phyloP scores from a whole-genome alignment of 2,797 vertebrate species.

The Calcarius lapponicus region DNA sequence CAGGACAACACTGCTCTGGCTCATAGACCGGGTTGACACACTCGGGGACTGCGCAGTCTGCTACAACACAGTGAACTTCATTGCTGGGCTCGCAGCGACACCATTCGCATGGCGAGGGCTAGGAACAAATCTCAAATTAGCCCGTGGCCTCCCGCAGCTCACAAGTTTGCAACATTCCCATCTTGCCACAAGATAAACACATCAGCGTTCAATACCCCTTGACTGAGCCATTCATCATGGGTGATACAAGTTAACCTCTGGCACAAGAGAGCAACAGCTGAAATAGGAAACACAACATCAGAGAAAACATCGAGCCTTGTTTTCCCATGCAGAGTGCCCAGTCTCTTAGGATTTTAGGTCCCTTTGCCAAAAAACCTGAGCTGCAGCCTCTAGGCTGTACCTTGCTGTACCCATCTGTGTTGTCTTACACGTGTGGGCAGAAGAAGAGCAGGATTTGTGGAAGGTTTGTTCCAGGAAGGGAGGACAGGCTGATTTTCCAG shows the following conservation, averaged over 20 bases:
- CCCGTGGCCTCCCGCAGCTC: conserved; percentile 75
- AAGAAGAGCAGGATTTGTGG: neutral
- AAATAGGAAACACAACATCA: neutral
- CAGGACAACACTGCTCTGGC: conserved; percentile 98
- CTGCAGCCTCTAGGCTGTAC: neutral
- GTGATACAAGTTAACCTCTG: neutral
- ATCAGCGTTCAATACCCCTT: conserved; percentile 47
- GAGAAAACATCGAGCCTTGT: neutral
- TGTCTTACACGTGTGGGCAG: neutral
- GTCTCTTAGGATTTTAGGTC: neutral
- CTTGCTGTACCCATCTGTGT: neutral
- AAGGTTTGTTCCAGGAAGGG: neutral
- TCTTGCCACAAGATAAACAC: conserved; percentile 71
- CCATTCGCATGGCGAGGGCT: conserved; percentile 99
- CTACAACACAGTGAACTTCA: conserved; percentile 99
- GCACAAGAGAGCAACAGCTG: neutral
- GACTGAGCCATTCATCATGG: conserved; percentile 18
- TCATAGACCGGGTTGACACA: conserved; percentile 99
- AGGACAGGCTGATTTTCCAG: neutral
- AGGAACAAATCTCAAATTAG: conserved; percentile 83
- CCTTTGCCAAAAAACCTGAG: neutral
- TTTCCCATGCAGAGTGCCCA: neutral
- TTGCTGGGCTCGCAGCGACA: conserved; percentile 99
- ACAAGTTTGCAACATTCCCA: conserved; percentile 74
- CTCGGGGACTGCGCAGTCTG: conserved; percentile 98